Conservation (phyloP, 2,113 vertebrate genomes). For the Lepus timidus region DNA sequence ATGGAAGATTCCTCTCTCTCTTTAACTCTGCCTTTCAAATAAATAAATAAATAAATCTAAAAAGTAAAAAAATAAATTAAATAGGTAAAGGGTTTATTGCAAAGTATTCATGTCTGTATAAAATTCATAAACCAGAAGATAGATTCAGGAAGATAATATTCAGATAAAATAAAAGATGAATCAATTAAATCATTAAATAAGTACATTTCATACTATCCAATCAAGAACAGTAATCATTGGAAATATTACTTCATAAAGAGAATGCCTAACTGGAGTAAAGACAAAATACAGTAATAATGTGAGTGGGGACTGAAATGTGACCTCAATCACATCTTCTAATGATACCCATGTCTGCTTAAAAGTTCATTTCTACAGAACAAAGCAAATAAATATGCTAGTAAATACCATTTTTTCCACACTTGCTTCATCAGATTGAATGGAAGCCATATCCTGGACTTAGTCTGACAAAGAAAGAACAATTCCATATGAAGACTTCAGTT, state of each 20-base stretch:
- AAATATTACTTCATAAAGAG: background rate
- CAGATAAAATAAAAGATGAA: background rate
- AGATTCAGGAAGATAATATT: slow-evolving; percentile 20
- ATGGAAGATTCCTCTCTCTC: no score
- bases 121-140: background rate
- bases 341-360: background rate
- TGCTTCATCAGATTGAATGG: background rate
- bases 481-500: background rate
- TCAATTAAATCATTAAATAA: background rate
- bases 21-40: no score
- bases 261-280: slow-evolving; percentile 15
- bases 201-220: background rate
- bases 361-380: background rate
- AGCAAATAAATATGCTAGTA: background rate
- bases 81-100: background rate
- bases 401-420: background rate
- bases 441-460: background rate
- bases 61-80: background rate
- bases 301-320: background rate
- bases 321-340: background rate
- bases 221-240: background rate
- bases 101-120: background rate
- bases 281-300: background rate
- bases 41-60: no score
- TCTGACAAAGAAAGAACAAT: background rate